phyloP scores from a whole-genome alignment of 2,113 vertebrate species.

The Oxyruncus cristatus region DNA sequence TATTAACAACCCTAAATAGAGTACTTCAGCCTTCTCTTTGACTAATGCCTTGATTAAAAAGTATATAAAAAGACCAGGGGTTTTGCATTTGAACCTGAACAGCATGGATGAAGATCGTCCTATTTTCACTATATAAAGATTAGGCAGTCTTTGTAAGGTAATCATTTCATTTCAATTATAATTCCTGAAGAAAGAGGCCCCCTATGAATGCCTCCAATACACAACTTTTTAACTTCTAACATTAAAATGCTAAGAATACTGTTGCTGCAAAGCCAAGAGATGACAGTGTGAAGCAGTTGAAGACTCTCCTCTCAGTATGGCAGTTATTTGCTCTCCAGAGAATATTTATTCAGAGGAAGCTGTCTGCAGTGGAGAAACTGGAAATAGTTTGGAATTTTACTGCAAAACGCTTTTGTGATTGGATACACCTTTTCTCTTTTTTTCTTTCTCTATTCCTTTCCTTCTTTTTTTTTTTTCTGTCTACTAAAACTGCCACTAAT shows the following conservation, averaged over 20 bases:
- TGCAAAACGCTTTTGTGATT: not conserved
- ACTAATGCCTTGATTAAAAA: not conserved
- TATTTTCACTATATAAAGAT: not conserved
- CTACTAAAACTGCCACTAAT: not conserved
- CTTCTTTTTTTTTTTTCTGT: not conserved
- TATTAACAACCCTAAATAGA: not conserved
- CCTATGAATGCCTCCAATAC: not conserved
- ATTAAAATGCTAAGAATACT: not conserved
- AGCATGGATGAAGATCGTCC: not conserved
- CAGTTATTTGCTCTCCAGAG: not conserved
- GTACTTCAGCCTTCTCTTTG: not conserved
- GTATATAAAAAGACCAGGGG: not conserved
- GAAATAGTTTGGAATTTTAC: not conserved
- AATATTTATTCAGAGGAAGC: not conserved
- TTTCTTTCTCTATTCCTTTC: not conserved
- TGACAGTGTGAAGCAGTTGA: not conserved
- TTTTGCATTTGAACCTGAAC: constrained; percentile 1
- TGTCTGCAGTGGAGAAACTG: not conserved
- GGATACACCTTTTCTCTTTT: not conserved
- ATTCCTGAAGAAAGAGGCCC: not conserved
- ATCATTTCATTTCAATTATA: not conserved
- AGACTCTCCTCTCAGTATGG: not conserved
- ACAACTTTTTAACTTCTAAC: not conserved
- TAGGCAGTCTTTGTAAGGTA: not conserved
- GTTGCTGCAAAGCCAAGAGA: not conserved